Evolutionary conservation across 2,113 vertebrate species (phyloP), one percentile per base, ranked within the genome.

Genomic region (Centropus bengalensis): DNA sequence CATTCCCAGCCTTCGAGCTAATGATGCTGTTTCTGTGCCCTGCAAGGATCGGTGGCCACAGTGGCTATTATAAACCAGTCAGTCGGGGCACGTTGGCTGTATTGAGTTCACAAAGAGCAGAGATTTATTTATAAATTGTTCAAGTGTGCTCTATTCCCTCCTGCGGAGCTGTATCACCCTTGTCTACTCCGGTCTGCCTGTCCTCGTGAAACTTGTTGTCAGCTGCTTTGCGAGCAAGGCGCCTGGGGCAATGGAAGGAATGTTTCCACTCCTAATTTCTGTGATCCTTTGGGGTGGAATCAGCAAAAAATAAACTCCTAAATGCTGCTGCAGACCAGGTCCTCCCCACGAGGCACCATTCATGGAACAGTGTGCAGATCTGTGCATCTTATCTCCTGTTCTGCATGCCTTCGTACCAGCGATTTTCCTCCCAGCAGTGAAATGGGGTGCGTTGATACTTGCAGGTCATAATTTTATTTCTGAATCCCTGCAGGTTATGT

Each of bases 271-370:
- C 60, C 49, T 83, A 60, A 83, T 68, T 82, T 91, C 59, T 74
- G 32, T 91, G 92, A 82, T 88, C 80, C 93, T 96, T 96, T 94
- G 80, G 80, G 90, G 83, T 88, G 69, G 92, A 96, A 94, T 86
- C 5, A 7, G 82, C 54, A 90, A 96, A 96, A 93, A 93, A 95
- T 96, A 96, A 91, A 86, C 85, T 79, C 38, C 56, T 80, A 75
- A 93, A 90, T 94, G 49, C 88, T 60, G 26, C n/a, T 0, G 0
- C 36, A 54, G 82, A 84, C 38, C 2, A 28, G 83, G 82, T 67
- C 59, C 63, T 82, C 22, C 42, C 62, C 1, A 0, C 5, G 7
- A 76, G 74, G 51, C 55, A 44, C 64, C 22, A 5, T 64, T 82
- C 68, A 19, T 5, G 42, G 40, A 44, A 26, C 28, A n/a, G 33